Conservation (phyloP, 2,113 vertebrate genomes). For the Rafetus swinhoei region DNA sequence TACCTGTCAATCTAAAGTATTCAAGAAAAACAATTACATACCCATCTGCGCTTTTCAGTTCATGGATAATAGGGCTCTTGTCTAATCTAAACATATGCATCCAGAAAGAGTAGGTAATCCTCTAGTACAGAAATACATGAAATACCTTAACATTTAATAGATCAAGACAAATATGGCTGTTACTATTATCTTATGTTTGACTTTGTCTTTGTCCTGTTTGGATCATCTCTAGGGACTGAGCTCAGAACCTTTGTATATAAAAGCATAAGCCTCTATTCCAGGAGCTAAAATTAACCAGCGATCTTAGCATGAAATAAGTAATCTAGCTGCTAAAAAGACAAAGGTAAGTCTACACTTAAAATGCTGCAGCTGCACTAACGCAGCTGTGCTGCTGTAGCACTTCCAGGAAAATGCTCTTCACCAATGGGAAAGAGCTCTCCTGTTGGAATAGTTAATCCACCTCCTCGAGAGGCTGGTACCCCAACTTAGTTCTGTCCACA, state of each 20-base stretch:
- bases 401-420: no score
- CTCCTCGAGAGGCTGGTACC: not conserved
- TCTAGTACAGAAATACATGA: not conserved
- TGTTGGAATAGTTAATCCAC: not conserved
- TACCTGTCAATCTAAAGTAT: not conserved
- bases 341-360: not conserved
- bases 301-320: rapidly evolving
- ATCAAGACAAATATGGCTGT: not conserved
- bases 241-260: not conserved
- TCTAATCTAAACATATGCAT: not conserved
- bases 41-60: not conserved
- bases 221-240: not conserved
- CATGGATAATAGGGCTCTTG: not conserved
- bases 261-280: not conserved
- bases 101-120: not conserved
- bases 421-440: not conserved
- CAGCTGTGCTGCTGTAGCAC: no score
- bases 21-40: not conserved
- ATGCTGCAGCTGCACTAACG: not conserved
- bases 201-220: not conserved
- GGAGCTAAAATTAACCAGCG: not conserved
- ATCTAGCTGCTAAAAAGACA: not conserved
- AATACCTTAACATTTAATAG: not conserved
- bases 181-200: not conserved
- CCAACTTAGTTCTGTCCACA: not conserved